Conservation (phyloP, 2,797 vertebrate species). For the Arremon aurantiirostris region DNA sequence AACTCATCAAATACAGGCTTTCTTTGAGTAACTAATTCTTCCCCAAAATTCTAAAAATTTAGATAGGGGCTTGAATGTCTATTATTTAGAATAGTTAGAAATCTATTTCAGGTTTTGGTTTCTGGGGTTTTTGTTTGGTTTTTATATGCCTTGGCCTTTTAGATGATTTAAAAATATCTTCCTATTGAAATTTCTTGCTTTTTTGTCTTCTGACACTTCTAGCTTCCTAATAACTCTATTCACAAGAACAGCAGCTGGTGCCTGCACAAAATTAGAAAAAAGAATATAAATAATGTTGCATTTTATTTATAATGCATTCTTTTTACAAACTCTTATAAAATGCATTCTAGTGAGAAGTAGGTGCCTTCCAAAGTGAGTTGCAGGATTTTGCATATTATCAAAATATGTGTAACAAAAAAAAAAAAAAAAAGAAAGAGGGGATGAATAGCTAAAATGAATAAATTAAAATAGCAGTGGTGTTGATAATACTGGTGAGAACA, state of each 20-base stretch:
- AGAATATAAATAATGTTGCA: constrained; percentile 5
- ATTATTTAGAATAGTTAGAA: constrained; percentile 1
- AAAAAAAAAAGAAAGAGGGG: background rate
- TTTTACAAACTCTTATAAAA: background rate
- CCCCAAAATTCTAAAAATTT: background rate
- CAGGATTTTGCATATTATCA: background rate
- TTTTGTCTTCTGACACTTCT: constrained; percentile 32
- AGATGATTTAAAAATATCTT: constrained; percentile 5
- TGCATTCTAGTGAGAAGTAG: background rate
- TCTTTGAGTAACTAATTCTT: constrained; percentile 21
- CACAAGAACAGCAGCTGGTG: constrained; percentile 3
- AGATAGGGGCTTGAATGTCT: background rate
- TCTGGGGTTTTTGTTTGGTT: background rate
- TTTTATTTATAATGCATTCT: constrained; percentile 16
- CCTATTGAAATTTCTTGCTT: background rate
- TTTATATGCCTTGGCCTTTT: background rate
- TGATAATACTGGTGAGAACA: background rate
- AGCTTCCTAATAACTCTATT: constrained; percentile 32
- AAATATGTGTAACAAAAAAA: background rate
- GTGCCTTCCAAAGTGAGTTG: background rate
- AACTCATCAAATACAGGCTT: constrained; percentile 1
- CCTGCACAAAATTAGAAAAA: constrained; percentile 4
- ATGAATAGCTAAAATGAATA: background rate
- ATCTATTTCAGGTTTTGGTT: background rate
- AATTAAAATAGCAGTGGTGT: background rate